Evolutionary conservation across 1,140 invertebrate genomes (phyloP).

Genomic region (Cydia fagiglandana): DNA sequence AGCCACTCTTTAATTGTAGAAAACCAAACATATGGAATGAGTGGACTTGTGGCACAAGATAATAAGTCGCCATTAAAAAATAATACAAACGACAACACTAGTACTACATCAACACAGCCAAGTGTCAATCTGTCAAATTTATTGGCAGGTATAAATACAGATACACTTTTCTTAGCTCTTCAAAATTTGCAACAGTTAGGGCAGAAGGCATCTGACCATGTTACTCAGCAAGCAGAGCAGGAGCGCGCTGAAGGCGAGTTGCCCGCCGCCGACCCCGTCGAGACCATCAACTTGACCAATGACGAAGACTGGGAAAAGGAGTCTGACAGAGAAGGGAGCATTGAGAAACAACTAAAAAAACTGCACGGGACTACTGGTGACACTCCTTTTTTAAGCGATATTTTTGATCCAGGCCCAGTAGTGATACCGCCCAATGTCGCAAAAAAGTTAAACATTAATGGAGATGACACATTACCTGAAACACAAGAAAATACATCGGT

Average conservation of each 20-base stretch:
- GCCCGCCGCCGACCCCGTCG: slow-evolving; percentile 42
- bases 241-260: slow-evolving; percentile 20
- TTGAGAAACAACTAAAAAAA: slow-evolving; percentile 63
- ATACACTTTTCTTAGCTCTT: slow-evolving; percentile 62
- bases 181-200: slow-evolving; percentile 68
- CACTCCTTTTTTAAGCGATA: slow-evolving; percentile 76
- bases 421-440: slow-evolving; percentile 50
- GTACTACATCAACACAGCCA: slow-evolving; percentile 39
- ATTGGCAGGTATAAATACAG: slow-evolving; percentile 65
- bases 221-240: slow-evolving; percentile 36
- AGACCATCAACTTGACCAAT: slow-evolving; percentile 74
- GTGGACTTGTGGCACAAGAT: neutral
- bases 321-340: slow-evolving; percentile 64
- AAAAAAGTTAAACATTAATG: slow-evolving; percentile 58
- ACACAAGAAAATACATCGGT: slow-evolving; percentile 64
- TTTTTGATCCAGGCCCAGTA: slow-evolving; percentile 75
- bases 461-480: slow-evolving; percentile 46
- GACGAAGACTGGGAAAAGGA: slow-evolving; percentile 75
- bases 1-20: neutral
- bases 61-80: slow-evolving; percentile 29
- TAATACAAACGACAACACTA: neutral
- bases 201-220: slow-evolving; percentile 39
- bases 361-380: slow-evolving; percentile 64
- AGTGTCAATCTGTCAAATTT: slow-evolving; percentile 54
- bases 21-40: neutral